Conservation (phyloP, 2,888 invertebrate genomes). For the Heliconius sara region DNA sequence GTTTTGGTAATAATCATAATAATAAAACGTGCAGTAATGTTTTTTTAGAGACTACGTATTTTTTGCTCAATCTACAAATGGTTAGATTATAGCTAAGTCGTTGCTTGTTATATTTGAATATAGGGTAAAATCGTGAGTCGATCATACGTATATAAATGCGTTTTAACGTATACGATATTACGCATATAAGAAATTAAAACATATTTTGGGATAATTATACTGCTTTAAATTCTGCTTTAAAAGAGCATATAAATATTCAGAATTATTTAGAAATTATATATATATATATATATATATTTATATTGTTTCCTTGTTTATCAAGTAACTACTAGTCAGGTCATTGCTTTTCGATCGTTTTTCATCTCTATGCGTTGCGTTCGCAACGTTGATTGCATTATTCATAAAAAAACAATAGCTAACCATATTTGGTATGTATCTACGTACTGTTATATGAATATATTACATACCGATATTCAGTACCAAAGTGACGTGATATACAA, state of each 20-base stretch:
- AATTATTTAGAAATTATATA: slow-evolving; percentile 5
- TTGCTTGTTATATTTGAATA: slow-evolving; percentile 21
- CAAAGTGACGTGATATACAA: neutral
- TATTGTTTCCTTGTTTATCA: slow-evolving; percentile 20
- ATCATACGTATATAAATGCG: neutral
- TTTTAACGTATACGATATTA: neutral
- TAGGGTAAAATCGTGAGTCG: slow-evolving; percentile 5
- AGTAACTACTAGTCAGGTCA: slow-evolving; percentile 58
- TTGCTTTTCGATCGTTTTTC: slow-evolving; percentile 72
- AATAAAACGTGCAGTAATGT: slow-evolving; percentile 35
- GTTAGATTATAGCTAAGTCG: slow-evolving; percentile 6
- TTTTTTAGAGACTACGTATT: slow-evolving; percentile 24
- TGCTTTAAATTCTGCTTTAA: no score
- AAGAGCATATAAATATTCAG: no score
- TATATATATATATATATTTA: neutral
- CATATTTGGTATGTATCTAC: neutral
- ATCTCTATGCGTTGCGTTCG: slow-evolving; percentile 63
- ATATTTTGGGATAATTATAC: neutral
- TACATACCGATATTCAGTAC: neutral
- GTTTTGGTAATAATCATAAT: slow-evolving; percentile 33
- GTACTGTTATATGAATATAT: neutral
- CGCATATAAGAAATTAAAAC: neutral
- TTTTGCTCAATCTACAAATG: slow-evolving; percentile 24
- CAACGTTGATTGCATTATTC: slow-evolving; percentile 70
- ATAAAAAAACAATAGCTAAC: slow-evolving; percentile 51